A percentile compares a stretch with the other conserved stretches of the same genome.
Evolutionary conservation across 2,888 invertebrate genomes (phyloP).

Genomic region (Lampropteryx suffumata): DNA sequence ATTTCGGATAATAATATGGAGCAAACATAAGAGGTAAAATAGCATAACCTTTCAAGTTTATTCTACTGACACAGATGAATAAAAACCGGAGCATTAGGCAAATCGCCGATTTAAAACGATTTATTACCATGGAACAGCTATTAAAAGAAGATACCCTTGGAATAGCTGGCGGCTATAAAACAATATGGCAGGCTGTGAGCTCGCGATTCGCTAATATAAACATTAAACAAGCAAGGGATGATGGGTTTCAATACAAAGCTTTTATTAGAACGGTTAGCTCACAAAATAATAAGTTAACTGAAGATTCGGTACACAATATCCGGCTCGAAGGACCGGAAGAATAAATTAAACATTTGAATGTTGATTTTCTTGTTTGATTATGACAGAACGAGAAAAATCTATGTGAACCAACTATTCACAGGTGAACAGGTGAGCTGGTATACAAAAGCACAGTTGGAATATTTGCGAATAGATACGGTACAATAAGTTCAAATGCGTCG

Average conservation of each 20-base stretch:
- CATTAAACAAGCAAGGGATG: slow-evolving; percentile 9
- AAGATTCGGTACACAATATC: neutral
- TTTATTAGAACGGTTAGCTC: neutral
- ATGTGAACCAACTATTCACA: neutral
- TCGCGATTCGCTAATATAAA: slow-evolving; percentile 10
- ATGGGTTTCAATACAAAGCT: slow-evolving; percentile 3
- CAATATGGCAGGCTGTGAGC: slow-evolving; percentile 20
- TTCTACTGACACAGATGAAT: slow-evolving; percentile 7
- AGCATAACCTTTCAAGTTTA: slow-evolving; percentile 1
- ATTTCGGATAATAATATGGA: no score
- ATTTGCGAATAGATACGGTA: neutral
- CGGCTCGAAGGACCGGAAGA: neutral
- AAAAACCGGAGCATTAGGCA: slow-evolving; percentile 7
- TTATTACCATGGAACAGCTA: slow-evolving; percentile 19
- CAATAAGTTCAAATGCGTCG: neutral
- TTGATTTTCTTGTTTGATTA: no score
- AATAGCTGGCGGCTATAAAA: slow-evolving; percentile 21
- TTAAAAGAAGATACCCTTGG: slow-evolving; percentile 13
- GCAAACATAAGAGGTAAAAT: neutral
- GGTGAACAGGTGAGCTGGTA: neutral
- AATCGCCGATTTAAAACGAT: slow-evolving; percentile 19
- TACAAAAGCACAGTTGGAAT: neutral
- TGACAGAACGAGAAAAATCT: no score
- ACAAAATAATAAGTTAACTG: neutral
- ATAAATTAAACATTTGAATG: no score